Evolutionary conservation across 2,113 vertebrate species (phyloP).

Genomic region (Aptenodytes forsteri): DNA sequence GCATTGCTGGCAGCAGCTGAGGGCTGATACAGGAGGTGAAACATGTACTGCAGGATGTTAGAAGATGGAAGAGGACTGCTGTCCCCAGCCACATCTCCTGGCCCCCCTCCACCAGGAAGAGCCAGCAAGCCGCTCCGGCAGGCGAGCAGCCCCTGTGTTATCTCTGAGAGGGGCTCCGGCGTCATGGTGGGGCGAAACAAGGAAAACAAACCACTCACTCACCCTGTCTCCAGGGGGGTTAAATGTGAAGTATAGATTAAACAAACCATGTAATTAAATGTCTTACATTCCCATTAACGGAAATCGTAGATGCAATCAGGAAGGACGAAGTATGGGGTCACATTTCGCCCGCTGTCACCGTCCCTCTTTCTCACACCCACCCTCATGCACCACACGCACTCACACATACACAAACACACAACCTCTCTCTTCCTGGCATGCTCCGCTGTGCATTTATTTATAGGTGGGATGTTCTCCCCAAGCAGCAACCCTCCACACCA

Average conservation of each 20-base stretch:
- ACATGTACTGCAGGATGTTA: not conserved
- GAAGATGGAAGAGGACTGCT: not conserved
- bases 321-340: not conserved
- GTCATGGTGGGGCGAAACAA: not conserved
- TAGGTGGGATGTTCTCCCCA: not conserved
- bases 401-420: not conserved
- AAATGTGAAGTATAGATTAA: not conserved
- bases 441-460: not conserved
- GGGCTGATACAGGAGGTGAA: not conserved
- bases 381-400: not conserved
- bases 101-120: accelerated
- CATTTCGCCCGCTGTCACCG: not conserved
- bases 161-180: not conserved
- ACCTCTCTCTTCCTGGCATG: not conserved
- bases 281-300: not conserved
- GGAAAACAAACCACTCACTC: not conserved
- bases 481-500: not conserved
- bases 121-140: accelerated
- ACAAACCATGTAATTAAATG: not conserved
- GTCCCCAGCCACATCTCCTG: not conserved
- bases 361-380: not conserved
- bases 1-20: not conserved
- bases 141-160: not conserved
- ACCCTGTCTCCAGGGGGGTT: not conserved
- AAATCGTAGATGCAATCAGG: not conserved